A percentile compares a stretch with the other conserved stretches of the same genome.
These are phyloP conservation scores for Drosophila prostipennis DNA, from an alignment of 2,888 invertebrate genomes.

Conservation along the genomic window DNA sequence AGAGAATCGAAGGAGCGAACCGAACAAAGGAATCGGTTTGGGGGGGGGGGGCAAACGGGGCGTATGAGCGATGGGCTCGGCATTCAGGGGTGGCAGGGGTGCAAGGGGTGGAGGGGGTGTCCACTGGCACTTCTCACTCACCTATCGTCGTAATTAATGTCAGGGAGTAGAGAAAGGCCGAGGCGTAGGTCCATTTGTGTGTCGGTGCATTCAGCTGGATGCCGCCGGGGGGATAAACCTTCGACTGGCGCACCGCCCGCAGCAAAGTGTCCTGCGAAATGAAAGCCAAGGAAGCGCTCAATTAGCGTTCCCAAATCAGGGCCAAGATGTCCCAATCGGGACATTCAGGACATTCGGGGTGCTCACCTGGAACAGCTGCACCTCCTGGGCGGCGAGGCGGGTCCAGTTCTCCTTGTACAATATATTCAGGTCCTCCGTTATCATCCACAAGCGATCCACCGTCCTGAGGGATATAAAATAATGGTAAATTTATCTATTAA, in stretches of 20 bases:
- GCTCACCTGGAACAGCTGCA: slow-evolving; percentile 91
- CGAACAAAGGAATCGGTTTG: slow-evolving; percentile 1
- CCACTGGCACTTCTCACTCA: slow-evolving; percentile 85
- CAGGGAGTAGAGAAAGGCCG: slow-evolving; percentile 95
- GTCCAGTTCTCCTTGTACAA: slow-evolving; percentile 97
- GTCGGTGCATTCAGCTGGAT: slow-evolving; percentile 84
- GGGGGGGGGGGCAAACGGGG: background rate
- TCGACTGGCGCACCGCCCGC: slow-evolving; percentile 84
- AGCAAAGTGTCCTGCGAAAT: slow-evolving; percentile 83
- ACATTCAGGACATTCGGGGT: background rate
- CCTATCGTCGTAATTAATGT: slow-evolving; percentile 98
- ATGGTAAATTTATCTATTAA: background rate
- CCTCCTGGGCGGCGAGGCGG: slow-evolving; percentile 92
- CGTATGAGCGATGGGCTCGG: slow-evolving; percentile 10
- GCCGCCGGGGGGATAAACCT: slow-evolving; percentile 84
- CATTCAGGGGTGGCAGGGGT: background rate
- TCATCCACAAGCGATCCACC: slow-evolving; percentile 93
- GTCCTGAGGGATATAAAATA: slow-evolving; percentile 84
- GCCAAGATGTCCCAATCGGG: background rate
- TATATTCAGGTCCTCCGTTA: slow-evolving; percentile 94
- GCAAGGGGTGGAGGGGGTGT: background rate
- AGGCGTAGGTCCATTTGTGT: slow-evolving; percentile 95
- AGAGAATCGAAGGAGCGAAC: slow-evolving; percentile 33
- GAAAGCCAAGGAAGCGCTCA: slow-evolving; percentile 3
- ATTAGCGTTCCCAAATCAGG: background rate